These are phyloP conservation scores for Drosophila melanica DNA, from an alignment of 1,140 invertebrate species.

Conservation along the genomic window DNA sequence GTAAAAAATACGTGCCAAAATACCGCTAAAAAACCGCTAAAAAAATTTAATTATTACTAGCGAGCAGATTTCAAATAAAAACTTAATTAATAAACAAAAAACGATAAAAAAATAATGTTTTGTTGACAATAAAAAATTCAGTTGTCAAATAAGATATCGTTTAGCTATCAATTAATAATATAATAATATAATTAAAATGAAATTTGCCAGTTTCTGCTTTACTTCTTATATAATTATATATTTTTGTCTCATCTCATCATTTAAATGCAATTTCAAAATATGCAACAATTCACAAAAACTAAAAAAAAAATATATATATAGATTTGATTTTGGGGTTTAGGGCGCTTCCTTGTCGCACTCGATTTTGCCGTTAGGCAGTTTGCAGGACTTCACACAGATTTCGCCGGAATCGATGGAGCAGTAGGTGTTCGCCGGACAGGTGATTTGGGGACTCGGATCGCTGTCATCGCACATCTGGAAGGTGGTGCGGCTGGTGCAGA, in stretches of 20 bases:
- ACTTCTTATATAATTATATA: not conserved
- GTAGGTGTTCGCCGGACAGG: slow-evolving; percentile 44
- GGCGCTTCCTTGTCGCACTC: slow-evolving; percentile 45
- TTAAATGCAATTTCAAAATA: not conserved
- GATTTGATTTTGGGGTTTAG: not conserved
- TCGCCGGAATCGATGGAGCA: slow-evolving; percentile 57
- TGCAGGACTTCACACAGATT: slow-evolving; percentile 63
- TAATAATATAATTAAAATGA: too few species aligned
- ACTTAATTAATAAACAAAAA: too few species aligned
- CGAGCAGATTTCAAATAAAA: too few species aligned
- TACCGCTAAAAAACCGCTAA: too few species aligned
- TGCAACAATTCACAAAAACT: not conserved
- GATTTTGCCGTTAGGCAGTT: slow-evolving; percentile 5
- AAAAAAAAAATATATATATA: not conserved
- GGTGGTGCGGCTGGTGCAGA: slow-evolving; percentile 73
- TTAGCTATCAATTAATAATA: too few species aligned
- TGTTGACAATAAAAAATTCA: too few species aligned
- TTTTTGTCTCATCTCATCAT: not conserved
- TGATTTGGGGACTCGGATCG: not conserved
- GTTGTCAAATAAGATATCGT: too few species aligned
- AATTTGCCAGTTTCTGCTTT: too few species aligned
- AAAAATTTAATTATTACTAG: too few species aligned
- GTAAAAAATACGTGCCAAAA: too few species aligned
- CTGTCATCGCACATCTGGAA: slow-evolving; percentile 59
- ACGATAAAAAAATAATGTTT: too few species aligned